Evolutionary conservation across 2,888 invertebrate species (phyloP), one percentile per base, ranked within the genome.

Genomic region (Euplagia quadripunctaria): DNA sequence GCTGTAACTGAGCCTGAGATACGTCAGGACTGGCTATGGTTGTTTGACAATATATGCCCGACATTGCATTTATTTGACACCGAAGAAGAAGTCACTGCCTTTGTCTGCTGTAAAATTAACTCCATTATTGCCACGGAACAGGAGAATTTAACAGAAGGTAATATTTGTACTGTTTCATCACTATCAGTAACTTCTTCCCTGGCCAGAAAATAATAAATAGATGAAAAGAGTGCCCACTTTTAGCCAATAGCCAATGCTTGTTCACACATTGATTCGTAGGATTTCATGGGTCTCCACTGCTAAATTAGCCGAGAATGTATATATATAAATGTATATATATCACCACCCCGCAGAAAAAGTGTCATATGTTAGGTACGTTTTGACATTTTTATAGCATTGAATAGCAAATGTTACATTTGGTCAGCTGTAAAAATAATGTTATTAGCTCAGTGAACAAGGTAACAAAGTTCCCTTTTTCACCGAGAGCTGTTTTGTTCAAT

Each of bases 101-200:
- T 99, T 96, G 99, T 99, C 0, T 97, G 97, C 84, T 99, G 99
- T 90, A 99, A 99, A 97, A 98, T 99, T 80, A 98, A 99, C 91
- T 99, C 99, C n/a, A 96, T 99, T 71, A 97, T 98, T 83, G 98
- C 98, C 31, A 98, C 98, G 43, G 97, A 96, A 80, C 97, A 97
- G 80, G 97, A 97, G 74, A 96, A 96, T 88, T 94, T 96, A 64
- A 91, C 93, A 67, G 96, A 97, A 93, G 97, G 96, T 95, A 87
- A 68, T 65, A 41, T 64, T 70, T 64, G 7, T 20, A n/a, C 8
- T 6, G n/a, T 55, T 55, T 55, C 7, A 9, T 55, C n/a, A n/a
- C 55, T n/a, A 55, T 8, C 4, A 55, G 9, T 55, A 12, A 49
- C 4, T 12, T 12, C 43, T 46, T 46, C 43, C 6, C 9, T 3